Conservation (phyloP, 2,888 invertebrate genomes). For the Pristionchus japonicus region DNA sequence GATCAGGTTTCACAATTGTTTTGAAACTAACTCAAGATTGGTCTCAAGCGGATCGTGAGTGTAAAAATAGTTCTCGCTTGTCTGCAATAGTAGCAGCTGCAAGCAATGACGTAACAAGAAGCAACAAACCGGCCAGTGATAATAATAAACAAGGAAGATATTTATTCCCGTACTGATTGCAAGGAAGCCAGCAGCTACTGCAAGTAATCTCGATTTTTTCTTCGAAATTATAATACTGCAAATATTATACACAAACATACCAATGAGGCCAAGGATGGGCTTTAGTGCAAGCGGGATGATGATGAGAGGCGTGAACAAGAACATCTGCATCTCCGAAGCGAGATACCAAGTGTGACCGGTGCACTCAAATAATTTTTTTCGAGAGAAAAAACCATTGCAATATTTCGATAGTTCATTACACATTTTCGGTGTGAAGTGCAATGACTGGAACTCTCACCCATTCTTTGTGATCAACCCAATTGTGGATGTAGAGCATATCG, state of each 20-base stretch:
- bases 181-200: constrained; percentile 34
- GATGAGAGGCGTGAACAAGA: constrained; percentile 49
- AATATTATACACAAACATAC: neutral
- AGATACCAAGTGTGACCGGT: constrained; percentile 46
- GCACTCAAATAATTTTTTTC: too few species aligned
- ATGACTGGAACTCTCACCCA: neutral
- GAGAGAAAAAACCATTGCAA: too few species aligned
- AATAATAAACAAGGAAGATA: constrained; percentile 37
- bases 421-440: neutral
- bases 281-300: constrained; percentile 44
- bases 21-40: neutral
- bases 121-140: neutral
- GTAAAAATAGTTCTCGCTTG: neutral
- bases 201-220: neutral
- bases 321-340: constrained; percentile 49
- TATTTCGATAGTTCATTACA: too few species aligned
- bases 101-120: neutral
- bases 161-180: constrained; percentile 38
- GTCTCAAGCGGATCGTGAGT: neutral
- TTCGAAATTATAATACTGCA: too few species aligned
- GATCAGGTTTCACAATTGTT: too few species aligned
- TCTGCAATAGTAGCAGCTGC: neutral
- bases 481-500: neutral
- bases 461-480: neutral
- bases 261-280: constrained; percentile 36